phyloP scores from a whole-genome alignment of 2,888 invertebrate species.

The Ptychoptera albimana region DNA sequence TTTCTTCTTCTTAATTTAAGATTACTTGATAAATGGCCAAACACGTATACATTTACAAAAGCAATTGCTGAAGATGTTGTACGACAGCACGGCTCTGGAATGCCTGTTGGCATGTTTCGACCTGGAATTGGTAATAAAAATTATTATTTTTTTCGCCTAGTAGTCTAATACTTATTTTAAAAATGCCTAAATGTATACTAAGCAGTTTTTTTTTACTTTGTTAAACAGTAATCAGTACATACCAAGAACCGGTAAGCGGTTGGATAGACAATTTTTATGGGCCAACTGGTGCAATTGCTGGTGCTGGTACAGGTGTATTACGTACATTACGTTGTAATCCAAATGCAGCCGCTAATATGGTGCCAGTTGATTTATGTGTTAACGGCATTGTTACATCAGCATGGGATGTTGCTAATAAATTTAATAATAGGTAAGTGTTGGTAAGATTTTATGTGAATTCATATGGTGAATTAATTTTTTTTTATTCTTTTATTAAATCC shows the following conservation, averaged over 20 bases:
- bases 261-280: constrained; percentile 91
- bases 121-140: constrained; percentile 59
- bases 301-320: constrained; percentile 57
- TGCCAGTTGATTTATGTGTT: constrained; percentile 60
- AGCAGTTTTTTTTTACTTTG: not conserved
- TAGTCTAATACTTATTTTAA: not conserved
- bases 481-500: constrained; percentile 13
- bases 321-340: constrained; percentile 53
- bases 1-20: constrained; percentile 24
- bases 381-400: constrained; percentile 67
- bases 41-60: constrained; percentile 86
- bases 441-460: not conserved
- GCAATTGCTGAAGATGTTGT: constrained; percentile 71
- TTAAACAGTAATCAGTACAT: constrained; percentile 31
- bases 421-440: constrained; percentile 7
- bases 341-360: constrained; percentile 57
- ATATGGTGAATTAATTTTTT: not conserved
- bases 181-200: not conserved
- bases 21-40: constrained; percentile 58
- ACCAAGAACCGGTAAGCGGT: constrained; percentile 57
- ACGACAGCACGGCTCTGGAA: constrained; percentile 41
- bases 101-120: constrained; percentile 69
- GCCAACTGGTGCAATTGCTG: constrained; percentile 59
- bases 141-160: not conserved
- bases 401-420: constrained; percentile 47